phyloP scores from a whole-genome alignment of 2,888 invertebrate species.

The Teleiodes luculella region DNA sequence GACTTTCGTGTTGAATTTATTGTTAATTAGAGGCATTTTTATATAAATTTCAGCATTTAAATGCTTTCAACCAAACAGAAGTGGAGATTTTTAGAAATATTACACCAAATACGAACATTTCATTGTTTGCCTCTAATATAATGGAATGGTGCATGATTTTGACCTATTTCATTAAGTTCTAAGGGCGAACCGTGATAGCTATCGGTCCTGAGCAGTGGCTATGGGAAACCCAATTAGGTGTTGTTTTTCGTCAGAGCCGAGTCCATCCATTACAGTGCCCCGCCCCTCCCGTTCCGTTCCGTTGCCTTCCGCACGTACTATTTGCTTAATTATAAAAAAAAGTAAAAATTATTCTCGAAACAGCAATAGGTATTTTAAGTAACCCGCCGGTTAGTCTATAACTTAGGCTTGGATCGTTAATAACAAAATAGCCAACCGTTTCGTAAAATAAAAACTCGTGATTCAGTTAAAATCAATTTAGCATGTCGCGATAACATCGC shows the following conservation, averaged over 20 bases:
- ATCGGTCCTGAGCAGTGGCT: slow-evolving; percentile 51
- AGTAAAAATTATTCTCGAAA: slow-evolving; percentile 16
- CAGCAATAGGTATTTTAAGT: neutral
- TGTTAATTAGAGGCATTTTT: slow-evolving; percentile 56
- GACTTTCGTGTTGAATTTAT: slow-evolving; percentile 43
- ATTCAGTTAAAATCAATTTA: slow-evolving; percentile 40
- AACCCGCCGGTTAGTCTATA: neutral
- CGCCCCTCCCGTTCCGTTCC: slow-evolving; percentile 51
- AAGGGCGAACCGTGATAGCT: slow-evolving; percentile 39
- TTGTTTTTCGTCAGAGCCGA: slow-evolving; percentile 60
- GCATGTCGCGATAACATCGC: slow-evolving; percentile 30
- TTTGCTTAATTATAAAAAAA: slow-evolving; percentile 33
- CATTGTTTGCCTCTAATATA: neutral
- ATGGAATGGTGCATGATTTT: slow-evolving; percentile 19
- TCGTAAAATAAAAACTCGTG: slow-evolving; percentile 16
- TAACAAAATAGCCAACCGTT: neutral
- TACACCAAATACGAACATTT: slow-evolving; percentile 6
- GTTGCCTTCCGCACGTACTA: slow-evolving; percentile 36
- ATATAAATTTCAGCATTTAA: slow-evolving; percentile 34
- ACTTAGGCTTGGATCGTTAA: neutral
- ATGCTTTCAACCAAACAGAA: slow-evolving; percentile 29
- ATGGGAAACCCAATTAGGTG: slow-evolving; percentile 69
- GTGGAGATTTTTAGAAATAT: slow-evolving; percentile 29
- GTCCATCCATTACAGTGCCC: slow-evolving; percentile 64
- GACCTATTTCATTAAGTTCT: slow-evolving; percentile 29